A percentile compares a stretch with the other conserved stretches of the same genome.
Conservation (phyloP, 1,140 invertebrate species). For the Drosophila arizonae region DNA sequence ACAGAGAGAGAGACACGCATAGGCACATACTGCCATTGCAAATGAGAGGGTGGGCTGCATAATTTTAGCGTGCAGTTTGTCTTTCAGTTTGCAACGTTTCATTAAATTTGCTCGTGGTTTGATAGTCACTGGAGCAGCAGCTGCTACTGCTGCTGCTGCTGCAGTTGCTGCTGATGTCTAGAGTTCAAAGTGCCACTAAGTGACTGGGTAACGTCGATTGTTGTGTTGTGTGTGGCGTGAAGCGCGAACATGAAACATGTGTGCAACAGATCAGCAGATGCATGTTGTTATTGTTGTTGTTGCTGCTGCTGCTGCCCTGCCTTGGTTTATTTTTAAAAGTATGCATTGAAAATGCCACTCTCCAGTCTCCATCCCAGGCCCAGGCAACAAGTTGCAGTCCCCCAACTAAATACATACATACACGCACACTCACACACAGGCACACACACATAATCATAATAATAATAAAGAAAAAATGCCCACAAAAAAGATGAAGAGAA, state of each 20-base stretch:
- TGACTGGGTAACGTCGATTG: constrained; percentile 60
- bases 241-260: constrained; percentile 51
- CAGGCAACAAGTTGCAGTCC: constrained; percentile 70
- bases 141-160: neutral
- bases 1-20: neutral
- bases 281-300: constrained; percentile 20
- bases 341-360: constrained; percentile 59
- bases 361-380: constrained; percentile 21
- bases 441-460: constrained; percentile 39
- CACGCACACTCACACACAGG: too few species aligned
- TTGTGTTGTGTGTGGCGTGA: constrained; percentile 23
- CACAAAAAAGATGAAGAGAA: constrained; percentile 29
- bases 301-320: constrained; percentile 30
- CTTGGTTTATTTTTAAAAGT: constrained; percentile 63
- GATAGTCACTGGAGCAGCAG: constrained; percentile 48
- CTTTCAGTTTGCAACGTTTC: constrained; percentile 22
- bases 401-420: constrained; percentile 32
- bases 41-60: constrained; percentile 24
- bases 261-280: constrained; percentile 57
- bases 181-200: constrained; percentile 74
- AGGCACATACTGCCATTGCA: neutral
- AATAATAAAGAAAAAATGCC: constrained; percentile 40
- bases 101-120: constrained; percentile 32
- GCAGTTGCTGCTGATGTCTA: neutral
- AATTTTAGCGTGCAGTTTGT: constrained; percentile 38